Evolutionary conservation across 2,888 invertebrate genomes (phyloP).

Genomic region (Polyommatus icarus): DNA sequence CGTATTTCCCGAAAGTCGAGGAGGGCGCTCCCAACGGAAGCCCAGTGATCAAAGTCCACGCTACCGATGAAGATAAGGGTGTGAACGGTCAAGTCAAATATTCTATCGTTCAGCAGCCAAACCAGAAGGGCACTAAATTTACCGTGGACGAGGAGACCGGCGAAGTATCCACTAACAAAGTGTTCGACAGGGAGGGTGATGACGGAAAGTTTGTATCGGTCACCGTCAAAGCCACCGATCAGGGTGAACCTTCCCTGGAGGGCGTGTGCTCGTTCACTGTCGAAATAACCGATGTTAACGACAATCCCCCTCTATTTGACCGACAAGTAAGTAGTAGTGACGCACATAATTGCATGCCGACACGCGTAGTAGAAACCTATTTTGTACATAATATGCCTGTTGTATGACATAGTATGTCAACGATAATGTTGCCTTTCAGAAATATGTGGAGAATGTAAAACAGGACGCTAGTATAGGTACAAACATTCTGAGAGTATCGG

Average conservation of each 20-base stretch:
- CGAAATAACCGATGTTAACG: constrained; percentile 98
- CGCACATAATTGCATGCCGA: constrained; percentile 50
- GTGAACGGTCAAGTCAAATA: constrained; percentile 97
- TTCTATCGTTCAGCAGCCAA: constrained; percentile 97
- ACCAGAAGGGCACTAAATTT: constrained; percentile 97
- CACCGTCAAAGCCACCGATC: constrained; percentile 98
- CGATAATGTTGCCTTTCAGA: constrained; percentile 81
- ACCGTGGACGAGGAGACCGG: constrained; percentile 97
- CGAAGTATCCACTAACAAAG: constrained; percentile 96
- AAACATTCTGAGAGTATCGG: constrained; percentile 95
- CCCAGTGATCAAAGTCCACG: constrained; percentile 95
- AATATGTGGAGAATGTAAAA: constrained; percentile 98
- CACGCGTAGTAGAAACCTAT: constrained; percentile 13
- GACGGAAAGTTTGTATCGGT: constrained; percentile 98
- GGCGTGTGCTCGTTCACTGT: constrained; percentile 99
- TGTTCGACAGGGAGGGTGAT: constrained; percentile 97
- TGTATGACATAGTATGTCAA: constrained; percentile 40
- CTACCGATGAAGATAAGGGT: constrained; percentile 97
- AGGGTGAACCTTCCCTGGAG: constrained; percentile 98
- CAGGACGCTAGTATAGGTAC: constrained; percentile 98
- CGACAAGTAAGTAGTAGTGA: constrained; percentile 87
- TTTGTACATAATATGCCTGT: not conserved
- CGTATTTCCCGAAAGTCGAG: constrained; percentile 95
- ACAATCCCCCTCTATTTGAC: constrained; percentile 97
- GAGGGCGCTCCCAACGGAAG: constrained; percentile 97